Conservation (phyloP, 2,888 invertebrate species). For the Himalopsyche tibetana region DNA sequence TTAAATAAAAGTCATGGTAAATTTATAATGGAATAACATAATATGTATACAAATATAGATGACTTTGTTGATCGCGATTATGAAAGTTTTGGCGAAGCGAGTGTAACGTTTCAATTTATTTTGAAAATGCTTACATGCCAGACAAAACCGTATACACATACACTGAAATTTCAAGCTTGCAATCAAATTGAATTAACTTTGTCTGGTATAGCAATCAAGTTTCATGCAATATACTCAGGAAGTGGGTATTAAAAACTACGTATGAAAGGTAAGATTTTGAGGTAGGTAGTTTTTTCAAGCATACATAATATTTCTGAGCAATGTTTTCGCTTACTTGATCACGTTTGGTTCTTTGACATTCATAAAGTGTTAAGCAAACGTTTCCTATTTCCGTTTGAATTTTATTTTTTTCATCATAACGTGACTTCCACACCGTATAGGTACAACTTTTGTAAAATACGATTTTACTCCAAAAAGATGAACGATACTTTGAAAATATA, state of each 20-base stretch:
- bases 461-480: not conserved
- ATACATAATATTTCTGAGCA: constrained; percentile 3
- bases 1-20: too few species aligned
- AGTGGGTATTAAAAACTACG: constrained; percentile 21
- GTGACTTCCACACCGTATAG: constrained; percentile 59
- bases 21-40: too few species aligned
- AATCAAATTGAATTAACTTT: not conserved
- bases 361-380: constrained; percentile 58
- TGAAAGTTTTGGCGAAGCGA: too few species aligned
- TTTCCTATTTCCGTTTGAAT: constrained; percentile 62
- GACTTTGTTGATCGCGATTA: too few species aligned
- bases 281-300: not conserved
- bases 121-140: too few species aligned
- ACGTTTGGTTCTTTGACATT: constrained; percentile 55
- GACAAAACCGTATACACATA: too few species aligned
- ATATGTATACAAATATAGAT: too few species aligned
- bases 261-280: not conserved
- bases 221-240: not conserved
- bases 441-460: not conserved
- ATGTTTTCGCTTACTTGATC: constrained; percentile 36
- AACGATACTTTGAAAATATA: not conserved
- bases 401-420: constrained; percentile 44
- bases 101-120: too few species aligned
- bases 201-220: not conserved
- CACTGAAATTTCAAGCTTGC: not conserved